Conservation (phyloP, 2,113 vertebrate genomes). For the Albula glossodonta region DNA sequence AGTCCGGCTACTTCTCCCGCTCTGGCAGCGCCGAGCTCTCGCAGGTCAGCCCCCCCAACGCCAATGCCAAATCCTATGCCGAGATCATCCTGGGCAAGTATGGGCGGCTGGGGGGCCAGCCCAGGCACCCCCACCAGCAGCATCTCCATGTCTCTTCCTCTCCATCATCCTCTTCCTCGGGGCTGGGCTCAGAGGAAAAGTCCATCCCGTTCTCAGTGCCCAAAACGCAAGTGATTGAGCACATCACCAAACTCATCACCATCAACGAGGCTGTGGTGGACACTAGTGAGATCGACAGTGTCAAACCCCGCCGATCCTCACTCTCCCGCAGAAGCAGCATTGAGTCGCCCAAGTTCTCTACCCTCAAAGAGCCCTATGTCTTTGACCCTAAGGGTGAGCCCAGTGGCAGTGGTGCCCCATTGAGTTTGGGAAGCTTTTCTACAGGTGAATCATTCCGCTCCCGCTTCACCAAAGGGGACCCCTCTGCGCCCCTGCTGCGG, state of each 20-base stretch:
- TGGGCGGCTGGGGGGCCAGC: constrained; percentile 84
- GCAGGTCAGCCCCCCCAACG: constrained; percentile 91
- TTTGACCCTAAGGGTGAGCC: constrained; percentile 73
- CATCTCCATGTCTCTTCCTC: constrained; percentile 67
- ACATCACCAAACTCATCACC: constrained; percentile 98
- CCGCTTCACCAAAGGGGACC: constrained; percentile 56
- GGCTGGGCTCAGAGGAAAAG: constrained; percentile 79
- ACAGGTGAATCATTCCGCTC: constrained; percentile 44
- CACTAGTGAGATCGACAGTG: constrained; percentile 97
- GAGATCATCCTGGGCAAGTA: constrained; percentile 98
- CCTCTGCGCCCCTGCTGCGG: constrained; percentile 88
- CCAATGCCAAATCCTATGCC: constrained; percentile 91
- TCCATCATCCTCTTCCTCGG: constrained; percentile 37
- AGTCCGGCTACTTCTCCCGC: constrained; percentile 96
- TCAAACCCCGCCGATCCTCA: constrained; percentile 93
- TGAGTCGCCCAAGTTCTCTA: constrained; percentile 83
- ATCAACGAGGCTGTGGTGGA: constrained; percentile 98
- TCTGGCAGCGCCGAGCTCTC: constrained; percentile 91
- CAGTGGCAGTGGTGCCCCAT: constrained; percentile 19
- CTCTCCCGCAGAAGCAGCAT: constrained; percentile 92
- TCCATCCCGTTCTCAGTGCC: constrained; percentile 82
- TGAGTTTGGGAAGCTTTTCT: constrained; percentile 28
- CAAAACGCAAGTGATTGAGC: constrained; percentile 96
- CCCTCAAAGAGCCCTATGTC: constrained; percentile 78
- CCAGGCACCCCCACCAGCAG: constrained; percentile 79